phyloP scores from a whole-genome alignment of 2,888 invertebrate genomes.

The Drosophila mimetica region DNA sequence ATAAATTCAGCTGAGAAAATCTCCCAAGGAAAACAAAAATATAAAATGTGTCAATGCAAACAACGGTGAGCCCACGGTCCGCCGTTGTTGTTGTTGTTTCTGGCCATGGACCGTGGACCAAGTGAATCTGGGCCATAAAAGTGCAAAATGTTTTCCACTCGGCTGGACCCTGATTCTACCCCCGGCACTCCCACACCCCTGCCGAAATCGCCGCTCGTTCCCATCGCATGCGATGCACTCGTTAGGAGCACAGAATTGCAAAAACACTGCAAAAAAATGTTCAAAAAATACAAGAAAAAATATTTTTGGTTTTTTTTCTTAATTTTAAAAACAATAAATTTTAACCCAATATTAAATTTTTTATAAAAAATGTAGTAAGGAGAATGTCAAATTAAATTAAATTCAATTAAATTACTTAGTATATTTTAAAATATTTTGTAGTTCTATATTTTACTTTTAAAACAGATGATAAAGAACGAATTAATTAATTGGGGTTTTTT shows the following conservation, averaged over 20 bases:
- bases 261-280: conserved; percentile 8
- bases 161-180: conserved; percentile 28
- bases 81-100: conserved; percentile 13
- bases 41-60: conserved; percentile 74
- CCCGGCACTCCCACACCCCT: conserved; percentile 9
- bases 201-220: conserved; percentile 34
- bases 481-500: no score
- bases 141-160: conserved; percentile 49
- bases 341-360: neutral
- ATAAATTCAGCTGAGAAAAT: conserved; percentile 57
- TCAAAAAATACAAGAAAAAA: neutral
- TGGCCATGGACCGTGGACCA: conserved; percentile 40
- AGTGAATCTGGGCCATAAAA: conserved; percentile 53
- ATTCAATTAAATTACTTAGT: no score
- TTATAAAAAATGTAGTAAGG: no score
- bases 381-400: no score
- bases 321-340: no score
- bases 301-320: no score
- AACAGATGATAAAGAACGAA: no score
- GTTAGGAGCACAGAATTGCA: conserved; percentile 26
- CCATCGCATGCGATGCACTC: conserved; percentile 57
- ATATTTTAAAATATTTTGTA: no score
- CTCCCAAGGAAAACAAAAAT: conserved; percentile 49
- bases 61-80: conserved; percentile 13
- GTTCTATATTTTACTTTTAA: no score